A percentile compares a stretch with the other conserved stretches of the same genome.
Conservation (phyloP, 2,113 vertebrate genomes). For the Archocentrus centrarchus region DNA sequence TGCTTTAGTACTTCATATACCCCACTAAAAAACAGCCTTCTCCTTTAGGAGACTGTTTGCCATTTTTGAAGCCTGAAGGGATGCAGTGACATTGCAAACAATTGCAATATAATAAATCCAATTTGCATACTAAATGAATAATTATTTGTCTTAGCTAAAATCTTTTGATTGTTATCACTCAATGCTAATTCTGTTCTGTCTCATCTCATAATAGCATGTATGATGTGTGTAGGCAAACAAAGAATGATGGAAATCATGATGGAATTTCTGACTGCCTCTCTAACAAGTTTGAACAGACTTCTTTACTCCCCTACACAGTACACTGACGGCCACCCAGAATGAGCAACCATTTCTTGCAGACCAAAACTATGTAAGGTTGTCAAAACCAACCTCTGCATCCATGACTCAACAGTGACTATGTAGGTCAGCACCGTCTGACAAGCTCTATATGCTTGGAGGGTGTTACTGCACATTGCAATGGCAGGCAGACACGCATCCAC, state of each 20-base stretch:
- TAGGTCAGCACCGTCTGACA: slow-evolving; percentile 55
- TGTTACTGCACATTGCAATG: slow-evolving; percentile 27
- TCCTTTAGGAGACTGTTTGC: slow-evolving; percentile 4
- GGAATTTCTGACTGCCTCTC: background rate
- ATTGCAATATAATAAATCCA: slow-evolving; percentile 34
- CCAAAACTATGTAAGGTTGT: slow-evolving; percentile 30
- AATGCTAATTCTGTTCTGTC: background rate
- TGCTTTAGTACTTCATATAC: no score
- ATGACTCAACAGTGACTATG: slow-evolving; percentile 54
- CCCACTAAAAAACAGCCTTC: slow-evolving; percentile 6
- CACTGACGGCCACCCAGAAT: background rate
- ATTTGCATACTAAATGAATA: slow-evolving; percentile 16
- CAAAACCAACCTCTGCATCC: slow-evolving; percentile 47
- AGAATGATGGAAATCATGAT: background rate
- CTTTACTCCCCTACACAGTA: background rate
- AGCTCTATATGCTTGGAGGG: slow-evolving; percentile 43
- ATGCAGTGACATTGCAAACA: slow-evolving; percentile 18
- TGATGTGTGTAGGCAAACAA: slow-evolving; percentile 23
- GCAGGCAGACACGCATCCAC: background rate
- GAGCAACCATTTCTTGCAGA: slow-evolving; percentile 14
- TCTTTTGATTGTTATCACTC: slow-evolving; percentile 5
- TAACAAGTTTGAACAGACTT: slow-evolving; percentile 2
- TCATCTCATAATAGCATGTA: slow-evolving; percentile 19
- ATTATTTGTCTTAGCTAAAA: slow-evolving; percentile 6
- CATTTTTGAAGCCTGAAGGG: slow-evolving; percentile 17